Evolutionary conservation across 1,140 invertebrate genomes (phyloP), one percentile per base, ranked within the genome.

Genomic region (Andrena cerasifolii): DNA sequence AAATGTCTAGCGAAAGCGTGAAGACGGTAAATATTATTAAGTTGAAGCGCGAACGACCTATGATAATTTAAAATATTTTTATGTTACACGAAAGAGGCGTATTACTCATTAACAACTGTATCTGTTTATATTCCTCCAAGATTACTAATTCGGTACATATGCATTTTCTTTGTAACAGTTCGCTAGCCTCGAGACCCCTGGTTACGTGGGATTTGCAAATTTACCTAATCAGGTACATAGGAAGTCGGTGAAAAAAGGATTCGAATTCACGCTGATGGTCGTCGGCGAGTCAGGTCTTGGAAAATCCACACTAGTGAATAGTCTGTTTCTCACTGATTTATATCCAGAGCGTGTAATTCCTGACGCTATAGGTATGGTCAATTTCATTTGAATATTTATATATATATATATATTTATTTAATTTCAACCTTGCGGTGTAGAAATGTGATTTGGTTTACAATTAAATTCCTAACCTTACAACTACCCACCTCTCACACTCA

Each of bases 211-310:
- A 14, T 98, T 98, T 93, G 97, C 97, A n/a, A 98, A 98, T 93
- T 89, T 98, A 68, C 98, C 98, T 0, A 99, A 99, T 93, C 98
- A 99, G 93, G 98, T 99, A 4, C 97, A 98, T 92, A 94, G 98
- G 66, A 99, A 99, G 92, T 98, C 98, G 16, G 98, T 99, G 18
- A 99, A 99, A 91, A 98, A 98, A 91, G 98, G 98, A 24, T 99
- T 99, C 92, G 98, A 99, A 91, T 99, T 99, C 91, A 99, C 98
- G 1, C 92, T 99, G 0, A 99, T 99, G 98, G 98, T 99, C 56
- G 98, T 99, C 31, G 98, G 98, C 40, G 98, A 99, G 92, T 98
- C 97, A 86, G 99, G 99, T 1, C 92, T 99, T 31, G 99, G 99
- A 26, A 99, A 99, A 93, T 99, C 98, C 0, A 99, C 99, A 7